Evolutionary conservation across 1,140 invertebrate species (phyloP).

Genomic region (Mercenaria mercenaria): DNA sequence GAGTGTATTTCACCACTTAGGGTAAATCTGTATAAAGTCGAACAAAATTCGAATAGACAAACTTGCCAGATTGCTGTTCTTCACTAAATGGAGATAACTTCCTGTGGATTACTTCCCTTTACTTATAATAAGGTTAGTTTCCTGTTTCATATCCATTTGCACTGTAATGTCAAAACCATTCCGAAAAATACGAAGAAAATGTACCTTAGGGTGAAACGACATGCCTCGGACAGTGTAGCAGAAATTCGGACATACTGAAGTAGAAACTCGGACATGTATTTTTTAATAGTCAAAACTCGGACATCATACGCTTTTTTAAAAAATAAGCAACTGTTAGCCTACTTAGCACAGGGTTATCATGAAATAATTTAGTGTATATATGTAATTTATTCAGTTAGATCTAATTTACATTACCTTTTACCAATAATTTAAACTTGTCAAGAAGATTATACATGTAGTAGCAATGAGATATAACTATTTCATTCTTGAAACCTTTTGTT

Average conservation of each 20-base stretch:
- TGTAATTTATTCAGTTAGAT: neutral
- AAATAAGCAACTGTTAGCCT: neutral
- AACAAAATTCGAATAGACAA: too few relatives aligned
- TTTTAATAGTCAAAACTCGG: conserved; percentile 16
- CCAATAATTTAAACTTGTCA: neutral
- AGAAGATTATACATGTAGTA: neutral
- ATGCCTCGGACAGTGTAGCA: conserved; percentile 10
- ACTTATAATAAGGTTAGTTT: too few relatives aligned
- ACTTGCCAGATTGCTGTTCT: too few relatives aligned
- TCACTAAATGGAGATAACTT: too few relatives aligned
- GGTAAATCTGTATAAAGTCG: too few relatives aligned
- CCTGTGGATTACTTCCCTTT: too few relatives aligned
- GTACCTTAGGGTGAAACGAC: too few relatives aligned
- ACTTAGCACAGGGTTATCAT: neutral
- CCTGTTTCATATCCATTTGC: neutral
- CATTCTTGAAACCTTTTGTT: neutral
- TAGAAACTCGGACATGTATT: too few relatives aligned
- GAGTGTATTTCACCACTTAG: too few relatives aligned
- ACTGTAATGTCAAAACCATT: neutral
- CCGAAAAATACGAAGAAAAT: too few relatives aligned
- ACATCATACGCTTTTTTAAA: neutral
- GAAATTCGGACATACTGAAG: conserved; percentile 21
- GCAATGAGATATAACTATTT: neutral
- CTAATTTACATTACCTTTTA: neutral
- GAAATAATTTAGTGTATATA: conserved; percentile 1